Conservation (phyloP, 1,140 invertebrate genomes). For the Cydia splendana region DNA sequence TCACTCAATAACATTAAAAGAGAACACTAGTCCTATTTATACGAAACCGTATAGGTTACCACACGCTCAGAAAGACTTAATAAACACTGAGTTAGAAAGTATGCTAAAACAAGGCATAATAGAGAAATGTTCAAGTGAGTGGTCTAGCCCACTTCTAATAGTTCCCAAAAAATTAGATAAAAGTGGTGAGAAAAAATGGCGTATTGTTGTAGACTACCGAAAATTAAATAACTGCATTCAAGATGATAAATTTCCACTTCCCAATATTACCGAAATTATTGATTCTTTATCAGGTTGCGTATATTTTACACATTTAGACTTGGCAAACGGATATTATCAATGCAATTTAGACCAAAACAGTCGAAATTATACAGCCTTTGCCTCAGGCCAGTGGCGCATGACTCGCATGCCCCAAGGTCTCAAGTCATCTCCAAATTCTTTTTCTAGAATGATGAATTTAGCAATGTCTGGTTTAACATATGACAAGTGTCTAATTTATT, state of each 20-base stretch:
- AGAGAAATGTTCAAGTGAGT: slow-evolving; percentile 9
- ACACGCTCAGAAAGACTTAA: background rate
- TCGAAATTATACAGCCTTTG: too few species aligned
- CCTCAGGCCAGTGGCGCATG: too few species aligned
- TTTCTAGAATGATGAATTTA: too few species aligned
- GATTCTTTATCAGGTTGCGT: too few species aligned
- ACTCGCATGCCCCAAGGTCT: too few species aligned
- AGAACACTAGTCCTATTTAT: background rate
- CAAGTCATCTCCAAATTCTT: too few species aligned
- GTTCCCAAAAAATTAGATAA: background rate
- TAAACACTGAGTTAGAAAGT: background rate
- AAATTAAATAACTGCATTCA: slow-evolving; percentile 4
- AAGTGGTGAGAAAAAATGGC: slow-evolving; percentile 15
- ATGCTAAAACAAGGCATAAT: background rate
- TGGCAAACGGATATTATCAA: too few species aligned
- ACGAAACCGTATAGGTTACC: background rate
- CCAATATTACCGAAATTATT: background rate
- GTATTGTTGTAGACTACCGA: background rate
- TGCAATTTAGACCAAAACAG: too few species aligned
- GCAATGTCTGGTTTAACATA: too few species aligned
- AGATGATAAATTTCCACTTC: background rate
- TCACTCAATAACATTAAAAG: background rate
- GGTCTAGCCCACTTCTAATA: slow-evolving; percentile 2
- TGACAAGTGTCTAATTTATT: too few species aligned
- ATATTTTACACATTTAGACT: too few species aligned